These are phyloP conservation scores for Lepidurus apus DNA, from an alignment of 1,140 invertebrate species.

Conservation along the genomic window DNA sequence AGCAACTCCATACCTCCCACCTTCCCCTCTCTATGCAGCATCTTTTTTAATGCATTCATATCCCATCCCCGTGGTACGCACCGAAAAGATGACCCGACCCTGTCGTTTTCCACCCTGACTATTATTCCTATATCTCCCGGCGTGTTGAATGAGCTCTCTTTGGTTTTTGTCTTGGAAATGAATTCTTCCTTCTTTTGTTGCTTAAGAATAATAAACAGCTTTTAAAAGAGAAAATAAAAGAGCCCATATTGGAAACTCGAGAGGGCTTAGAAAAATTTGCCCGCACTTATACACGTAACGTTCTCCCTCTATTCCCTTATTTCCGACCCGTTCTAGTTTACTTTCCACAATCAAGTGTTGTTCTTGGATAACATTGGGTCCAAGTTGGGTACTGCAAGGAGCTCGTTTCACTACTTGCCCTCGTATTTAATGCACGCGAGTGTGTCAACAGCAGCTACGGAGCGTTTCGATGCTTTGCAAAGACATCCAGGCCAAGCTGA, in stretches of 20 bases:
- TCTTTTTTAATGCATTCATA: slow-evolving; percentile 1
- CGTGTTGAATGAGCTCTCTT: neutral
- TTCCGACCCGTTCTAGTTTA: neutral
- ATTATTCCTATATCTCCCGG: neutral
- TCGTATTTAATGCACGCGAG: too few relatives aligned
- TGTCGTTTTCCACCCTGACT: neutral
- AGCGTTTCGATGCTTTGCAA: too few relatives aligned
- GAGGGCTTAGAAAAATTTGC: neutral
- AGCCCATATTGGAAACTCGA: neutral
- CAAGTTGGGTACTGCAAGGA: neutral
- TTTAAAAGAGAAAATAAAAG: neutral
- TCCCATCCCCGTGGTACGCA: neutral
- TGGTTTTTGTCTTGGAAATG: slow-evolving; percentile 1
- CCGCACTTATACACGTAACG: neutral
- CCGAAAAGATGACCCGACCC: neutral
- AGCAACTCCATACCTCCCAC: neutral
- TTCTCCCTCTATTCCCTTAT: neutral
- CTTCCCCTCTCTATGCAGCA: neutral
- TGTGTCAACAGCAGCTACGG: too few relatives aligned
- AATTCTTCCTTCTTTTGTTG: slow-evolving; percentile 12
- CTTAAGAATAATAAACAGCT: slow-evolving; percentile 1
- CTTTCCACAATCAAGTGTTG: neutral
- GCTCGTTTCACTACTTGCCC: neutral
- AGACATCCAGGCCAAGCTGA: too few relatives aligned
- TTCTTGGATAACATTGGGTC: neutral